Base-by-base conservation (phyloP, 2,113 vertebrate species). In the Cheirogaleus medius region DNA sequence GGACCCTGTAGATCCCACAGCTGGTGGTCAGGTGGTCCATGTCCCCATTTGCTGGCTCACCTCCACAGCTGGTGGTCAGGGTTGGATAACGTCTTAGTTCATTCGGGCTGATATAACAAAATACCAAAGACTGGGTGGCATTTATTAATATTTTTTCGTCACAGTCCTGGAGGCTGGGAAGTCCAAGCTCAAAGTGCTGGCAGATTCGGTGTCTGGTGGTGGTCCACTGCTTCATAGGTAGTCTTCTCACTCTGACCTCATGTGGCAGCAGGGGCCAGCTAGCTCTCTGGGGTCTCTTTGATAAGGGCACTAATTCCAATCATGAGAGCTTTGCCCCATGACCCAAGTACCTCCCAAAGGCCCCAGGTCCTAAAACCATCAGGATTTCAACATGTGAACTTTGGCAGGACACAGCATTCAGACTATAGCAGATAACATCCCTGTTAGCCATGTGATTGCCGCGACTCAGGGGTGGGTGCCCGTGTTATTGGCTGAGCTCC, bases 401-500 rank as follows among this genome's bases (percentile, higher is more conserved):
- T 44, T 7, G 21, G 9, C 29, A 37, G 17, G 32, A 60, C 37
- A 25, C 39, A 49, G 44, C 21, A 27, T 44, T 44, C 37, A 44
- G 32, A 56, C 18, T 6, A 0, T 9, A 58, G 20, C 52, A 29
- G 23, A 44, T 47, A 20, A 74, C 5, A 7, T 27, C 14, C 27
- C 5, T 1, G 0, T 29, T 13, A 25, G 74, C 54, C 5, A 5
- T 49, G 1, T 5, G 39, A 18, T 27, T 15, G 9, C 27, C 58
- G 13, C 1, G 3, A 54, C 14, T n/a, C 15, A 42, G n/a, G 54
- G 63, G n/a, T 58, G 68, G 42, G 20, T 27, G 6, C 32, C 25
- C 8, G 0, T 14, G 5, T 4, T 27, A 6, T 18, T 44, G 49
- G 23, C 21, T 37, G 71, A 49, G 44, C 56, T 54, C 49, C 11